Evolutionary conservation across 2,113 vertebrate genomes (phyloP).

Genomic region (Taxidea taxus): DNA sequence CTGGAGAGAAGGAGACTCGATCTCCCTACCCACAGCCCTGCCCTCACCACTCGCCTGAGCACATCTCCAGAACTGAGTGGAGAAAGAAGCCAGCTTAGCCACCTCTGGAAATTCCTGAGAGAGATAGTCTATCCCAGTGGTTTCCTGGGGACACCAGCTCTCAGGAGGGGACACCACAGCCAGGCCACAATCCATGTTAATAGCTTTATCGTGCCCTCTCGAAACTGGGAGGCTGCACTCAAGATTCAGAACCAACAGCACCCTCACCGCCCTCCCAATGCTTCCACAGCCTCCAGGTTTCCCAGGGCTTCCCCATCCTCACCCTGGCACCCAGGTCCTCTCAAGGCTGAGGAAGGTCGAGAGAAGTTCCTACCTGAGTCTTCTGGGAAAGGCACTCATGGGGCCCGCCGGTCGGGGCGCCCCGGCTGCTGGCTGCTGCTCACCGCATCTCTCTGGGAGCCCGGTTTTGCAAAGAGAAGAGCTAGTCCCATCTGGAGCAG

Average conservation of each 20-base stretch:
- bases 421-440: not conserved
- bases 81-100: not conserved
- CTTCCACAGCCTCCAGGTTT: not conserved
- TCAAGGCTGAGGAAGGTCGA: not conserved
- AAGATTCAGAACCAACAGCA: not conserved
- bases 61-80: not conserved
- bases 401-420: not conserved
- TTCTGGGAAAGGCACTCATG: conserved; percentile 58
- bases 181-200: conserved; percentile 81
- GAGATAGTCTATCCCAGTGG: not conserved
- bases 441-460: conserved; percentile 13
- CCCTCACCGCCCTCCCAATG: not conserved
- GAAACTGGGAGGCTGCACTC: not conserved
- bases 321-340: not conserved
- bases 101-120: not conserved
- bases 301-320: not conserved
- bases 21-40: not conserved
- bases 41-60: not conserved
- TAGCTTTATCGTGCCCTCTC: conserved; percentile 77
- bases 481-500: conserved; percentile 8
- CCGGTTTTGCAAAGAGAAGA: not conserved
- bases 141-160: not conserved
- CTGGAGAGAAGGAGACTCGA: not conserved
- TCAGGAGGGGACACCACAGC: conserved; percentile 61
- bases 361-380: conserved; percentile 78